Evolutionary conservation across 1,140 invertebrate genomes (phyloP).

Genomic region (Steinernema feltiae): DNA sequence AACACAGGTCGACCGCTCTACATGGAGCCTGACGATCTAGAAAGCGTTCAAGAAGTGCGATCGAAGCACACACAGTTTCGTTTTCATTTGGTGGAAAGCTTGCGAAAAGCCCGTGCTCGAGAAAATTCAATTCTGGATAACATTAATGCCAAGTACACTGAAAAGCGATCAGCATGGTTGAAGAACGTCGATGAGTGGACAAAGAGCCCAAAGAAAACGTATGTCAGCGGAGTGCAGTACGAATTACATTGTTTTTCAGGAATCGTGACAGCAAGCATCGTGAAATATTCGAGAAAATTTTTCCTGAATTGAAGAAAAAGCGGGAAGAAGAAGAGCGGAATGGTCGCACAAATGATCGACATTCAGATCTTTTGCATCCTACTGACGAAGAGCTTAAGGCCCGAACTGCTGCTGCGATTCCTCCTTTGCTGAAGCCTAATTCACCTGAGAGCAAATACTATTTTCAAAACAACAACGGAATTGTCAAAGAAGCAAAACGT

Average conservation of each 20-base stretch:
- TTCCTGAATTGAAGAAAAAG: slow-evolving; percentile 17
- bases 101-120: not conserved
- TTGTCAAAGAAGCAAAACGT: not conserved
- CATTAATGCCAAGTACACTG: not conserved
- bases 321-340: slow-evolving; percentile 6
- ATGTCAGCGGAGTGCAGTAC: not conserved
- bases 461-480: slow-evolving; percentile 6
- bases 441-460: not conserved
- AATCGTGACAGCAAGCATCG: not conserved
- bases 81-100: not conserved
- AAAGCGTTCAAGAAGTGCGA: not conserved
- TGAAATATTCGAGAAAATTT: slow-evolving; percentile 12
- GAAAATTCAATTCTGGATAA: not conserved
- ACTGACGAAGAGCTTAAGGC: not conserved
- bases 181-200: not conserved
- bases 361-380: not conserved
- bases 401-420: not conserved
- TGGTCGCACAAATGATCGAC: not conserved
- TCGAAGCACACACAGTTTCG: not conserved
- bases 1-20: not conserved
- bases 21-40: not conserved
- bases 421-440: not conserved
- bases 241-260: not conserved
- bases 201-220: not conserved
- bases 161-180: not conserved